Evolutionary conservation across 2,888 invertebrate genomes (phyloP).

Genomic region (Dione vanillae): DNA sequence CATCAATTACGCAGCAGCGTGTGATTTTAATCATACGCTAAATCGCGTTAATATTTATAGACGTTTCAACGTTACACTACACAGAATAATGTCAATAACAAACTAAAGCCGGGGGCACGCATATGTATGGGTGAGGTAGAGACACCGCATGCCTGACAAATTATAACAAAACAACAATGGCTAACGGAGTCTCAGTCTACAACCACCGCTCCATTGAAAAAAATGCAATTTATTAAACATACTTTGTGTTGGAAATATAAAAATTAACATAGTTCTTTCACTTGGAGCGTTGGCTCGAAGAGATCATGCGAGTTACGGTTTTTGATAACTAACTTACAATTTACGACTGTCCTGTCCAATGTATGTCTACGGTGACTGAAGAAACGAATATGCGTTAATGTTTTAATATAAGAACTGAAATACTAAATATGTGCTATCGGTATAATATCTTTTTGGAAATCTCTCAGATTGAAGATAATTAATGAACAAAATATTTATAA

Average conservation of each 20-base stretch:
- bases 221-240: background rate
- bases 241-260: background rate
- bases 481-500: too few relatives aligned
- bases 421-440: conserved; percentile 8
- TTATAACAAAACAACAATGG: conserved; percentile 27
- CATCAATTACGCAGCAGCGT: background rate
- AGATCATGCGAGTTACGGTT: conserved; percentile 46
- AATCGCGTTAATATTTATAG: conserved; percentile 14
- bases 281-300: conserved; percentile 38
- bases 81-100: conserved; percentile 25
- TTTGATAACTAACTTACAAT: conserved; percentile 50
- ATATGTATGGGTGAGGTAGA: conserved; percentile 32
- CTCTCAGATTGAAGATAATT: too few relatives aligned
- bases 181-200: conserved; percentile 39
- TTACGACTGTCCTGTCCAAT: conserved; percentile 49
- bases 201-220: conserved; percentile 39
- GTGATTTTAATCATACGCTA: background rate
- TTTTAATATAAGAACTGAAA: conserved; percentile 26
- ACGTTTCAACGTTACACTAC: conserved; percentile 39
- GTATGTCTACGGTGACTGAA: conserved; percentile 53
- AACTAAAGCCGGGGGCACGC: conserved; percentile 38
- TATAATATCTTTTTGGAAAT: too few relatives aligned
- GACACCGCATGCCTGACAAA: conserved; percentile 37
- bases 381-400: conserved; percentile 51
- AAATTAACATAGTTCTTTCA: conserved; percentile 26